These are phyloP conservation scores for Oxyteleia sp. DNA, from an alignment of 2,888 invertebrate species.

Conservation along the genomic window DNA sequence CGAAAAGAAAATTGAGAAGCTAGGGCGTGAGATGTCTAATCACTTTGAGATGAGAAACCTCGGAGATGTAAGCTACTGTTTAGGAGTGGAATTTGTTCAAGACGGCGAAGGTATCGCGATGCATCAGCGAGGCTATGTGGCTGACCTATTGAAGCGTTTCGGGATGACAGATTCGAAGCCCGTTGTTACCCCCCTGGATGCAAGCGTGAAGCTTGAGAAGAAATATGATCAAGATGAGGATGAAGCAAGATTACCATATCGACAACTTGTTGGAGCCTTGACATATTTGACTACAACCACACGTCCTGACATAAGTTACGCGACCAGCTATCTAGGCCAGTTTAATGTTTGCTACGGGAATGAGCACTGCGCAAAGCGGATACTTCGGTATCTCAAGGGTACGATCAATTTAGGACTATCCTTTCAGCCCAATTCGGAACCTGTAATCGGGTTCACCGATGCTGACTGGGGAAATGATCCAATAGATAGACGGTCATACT, in stretches of 20 bases:
- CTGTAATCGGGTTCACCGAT: background rate
- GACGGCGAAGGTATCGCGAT: background rate
- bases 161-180: conserved; percentile 22
- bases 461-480: conserved; percentile 20
- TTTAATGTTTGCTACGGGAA: conserved; percentile 12
- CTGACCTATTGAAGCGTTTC: conserved; percentile 19
- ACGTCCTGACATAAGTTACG: conserved; percentile 15
- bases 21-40: too few relatives aligned
- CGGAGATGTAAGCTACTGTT: conserved; percentile 20
- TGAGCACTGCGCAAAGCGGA: too few relatives aligned
- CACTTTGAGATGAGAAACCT: conserved; percentile 14
- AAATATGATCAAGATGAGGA: background rate
- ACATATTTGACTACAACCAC: conserved; percentile 19
- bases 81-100: conserved; percentile 8
- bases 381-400: conserved; percentile 18
- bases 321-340: conserved; percentile 14
- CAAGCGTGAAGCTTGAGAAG: background rate
- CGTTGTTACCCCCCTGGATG: conserved; percentile 1
- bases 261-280: conserved; percentile 10
- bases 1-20: background rate
- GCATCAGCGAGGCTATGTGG: conserved; percentile 17
- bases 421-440: background rate
- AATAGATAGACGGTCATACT: background rate
- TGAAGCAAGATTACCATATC: conserved; percentile 1
- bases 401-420: conserved; percentile 6